phyloP scores from a whole-genome alignment of 2,888 invertebrate genomes.

The Flabesymbios commensalis region DNA sequence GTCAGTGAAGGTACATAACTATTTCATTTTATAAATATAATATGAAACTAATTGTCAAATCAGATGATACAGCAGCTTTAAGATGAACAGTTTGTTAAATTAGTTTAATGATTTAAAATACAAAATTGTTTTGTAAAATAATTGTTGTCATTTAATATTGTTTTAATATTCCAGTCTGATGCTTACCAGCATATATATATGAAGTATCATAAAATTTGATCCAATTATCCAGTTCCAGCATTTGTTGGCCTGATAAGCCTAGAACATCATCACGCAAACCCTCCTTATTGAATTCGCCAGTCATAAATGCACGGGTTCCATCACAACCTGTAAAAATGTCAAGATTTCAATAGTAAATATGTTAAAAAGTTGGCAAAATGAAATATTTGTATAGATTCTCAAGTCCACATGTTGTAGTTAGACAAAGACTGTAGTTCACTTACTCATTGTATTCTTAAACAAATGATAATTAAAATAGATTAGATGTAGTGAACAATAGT shows the following conservation, averaged over 20 bases:
- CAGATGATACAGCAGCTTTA: neutral
- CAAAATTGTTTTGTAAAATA: neutral
- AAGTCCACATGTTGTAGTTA: no score
- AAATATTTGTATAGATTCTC: neutral
- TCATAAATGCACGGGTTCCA: constrained; percentile 86
- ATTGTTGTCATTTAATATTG: neutral
- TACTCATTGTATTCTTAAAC: no score
- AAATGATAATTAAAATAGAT: no score
- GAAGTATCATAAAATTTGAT: constrained; percentile 80
- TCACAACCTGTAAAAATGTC: constrained; percentile 74
- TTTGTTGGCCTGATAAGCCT: constrained; percentile 71
- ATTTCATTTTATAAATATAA: no score
- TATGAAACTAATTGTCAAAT: no score
- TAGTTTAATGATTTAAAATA: neutral
- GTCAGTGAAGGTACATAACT: no score
- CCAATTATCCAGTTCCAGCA: constrained; percentile 80
- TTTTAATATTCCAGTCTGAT: neutral
- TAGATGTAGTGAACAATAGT: no score
- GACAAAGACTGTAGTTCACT: no score
- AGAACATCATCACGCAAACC: constrained; percentile 77
- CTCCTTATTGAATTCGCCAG: constrained; percentile 81
- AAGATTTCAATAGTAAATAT: neutral
- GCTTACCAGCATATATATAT: constrained; percentile 77
- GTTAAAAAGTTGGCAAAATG: neutral
- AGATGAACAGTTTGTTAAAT: neutral